A percentile compares a stretch with the other conserved stretches of the same genome.
These are phyloP conservation scores for Agriotes lineatus DNA, from an alignment of 2,888 invertebrate genomes.

Conservation along the genomic window DNA sequence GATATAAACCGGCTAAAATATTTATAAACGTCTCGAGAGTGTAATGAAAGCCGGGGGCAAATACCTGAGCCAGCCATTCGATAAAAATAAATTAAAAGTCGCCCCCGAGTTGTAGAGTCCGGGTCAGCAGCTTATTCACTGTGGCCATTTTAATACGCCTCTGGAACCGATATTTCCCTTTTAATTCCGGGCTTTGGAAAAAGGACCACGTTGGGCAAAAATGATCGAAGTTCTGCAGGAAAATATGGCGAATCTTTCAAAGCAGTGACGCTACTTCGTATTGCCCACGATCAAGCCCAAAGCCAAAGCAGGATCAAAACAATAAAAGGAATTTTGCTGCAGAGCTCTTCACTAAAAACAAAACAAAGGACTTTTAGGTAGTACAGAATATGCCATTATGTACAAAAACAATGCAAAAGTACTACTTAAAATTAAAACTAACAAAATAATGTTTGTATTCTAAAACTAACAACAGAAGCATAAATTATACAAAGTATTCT, in stretches of 20 bases:
- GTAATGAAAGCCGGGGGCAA: conserved; percentile 35
- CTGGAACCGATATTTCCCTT: conserved; percentile 3
- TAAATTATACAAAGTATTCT: too few species aligned
- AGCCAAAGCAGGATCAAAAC: too few species aligned
- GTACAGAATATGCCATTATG: too few species aligned
- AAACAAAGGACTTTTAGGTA: too few species aligned
- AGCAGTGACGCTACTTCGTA: too few species aligned
- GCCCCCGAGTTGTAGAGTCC: conserved; percentile 32
- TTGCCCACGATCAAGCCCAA: too few species aligned
- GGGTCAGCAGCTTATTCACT: background rate
- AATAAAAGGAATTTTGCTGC: too few species aligned
- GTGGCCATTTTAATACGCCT: conserved; percentile 8
- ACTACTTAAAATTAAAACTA: too few species aligned
- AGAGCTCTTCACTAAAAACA: too few species aligned
- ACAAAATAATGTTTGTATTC: too few species aligned
- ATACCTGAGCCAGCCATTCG: conserved; percentile 45
- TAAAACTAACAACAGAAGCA: too few species aligned
- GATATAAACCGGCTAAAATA: conserved; percentile 38
- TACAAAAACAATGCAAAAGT: too few species aligned
- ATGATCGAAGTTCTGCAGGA: background rate
- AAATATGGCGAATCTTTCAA: background rate
- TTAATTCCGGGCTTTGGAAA: background rate
- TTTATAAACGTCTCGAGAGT: conserved; percentile 40
- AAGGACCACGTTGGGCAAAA: background rate
- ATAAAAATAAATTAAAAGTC: conserved; percentile 43